Evolutionary conservation across 2,113 vertebrate species (phyloP).

Genomic region (Lophotis ruficrista): DNA sequence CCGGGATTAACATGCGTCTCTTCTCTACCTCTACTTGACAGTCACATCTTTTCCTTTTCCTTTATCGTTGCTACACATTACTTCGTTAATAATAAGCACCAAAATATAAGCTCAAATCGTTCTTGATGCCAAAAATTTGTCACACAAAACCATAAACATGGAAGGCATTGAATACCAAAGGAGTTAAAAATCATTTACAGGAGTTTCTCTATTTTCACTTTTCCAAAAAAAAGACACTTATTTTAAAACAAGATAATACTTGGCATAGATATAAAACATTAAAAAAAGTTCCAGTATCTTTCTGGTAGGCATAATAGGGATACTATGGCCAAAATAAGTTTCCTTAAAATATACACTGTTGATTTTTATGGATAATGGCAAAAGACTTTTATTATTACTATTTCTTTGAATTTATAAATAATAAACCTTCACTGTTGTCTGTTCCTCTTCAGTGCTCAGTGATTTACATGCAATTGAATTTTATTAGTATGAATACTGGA

Average conservation of each 20-base stretch:
- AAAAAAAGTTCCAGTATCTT: not conserved
- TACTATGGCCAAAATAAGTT: not conserved
- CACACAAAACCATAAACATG: not conserved
- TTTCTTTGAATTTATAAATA: not conserved
- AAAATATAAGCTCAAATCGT: not conserved
- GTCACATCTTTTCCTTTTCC: not conserved
- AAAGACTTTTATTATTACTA: not conserved
- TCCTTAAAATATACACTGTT: not conserved
- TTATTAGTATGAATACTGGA: not conserved
- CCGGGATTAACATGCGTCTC: not conserved
- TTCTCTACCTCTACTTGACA: not conserved
- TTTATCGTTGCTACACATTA: not conserved
- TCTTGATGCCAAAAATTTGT: not conserved
- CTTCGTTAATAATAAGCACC: not conserved
- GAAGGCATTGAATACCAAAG: not conserved
- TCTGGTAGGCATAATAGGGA: not conserved
- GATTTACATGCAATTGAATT: slow-evolving; percentile 1
- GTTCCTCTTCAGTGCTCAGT: not conserved
- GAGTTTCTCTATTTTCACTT: not conserved
- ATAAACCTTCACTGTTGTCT: not conserved
- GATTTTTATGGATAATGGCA: not conserved
- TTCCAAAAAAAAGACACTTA: not conserved
- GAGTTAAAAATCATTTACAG: not conserved
- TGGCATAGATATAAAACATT: not conserved
- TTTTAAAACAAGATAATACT: not conserved